Evolutionary conservation across 2,888 invertebrate species (phyloP).

Genomic region (Coecobrya sp.): DNA sequence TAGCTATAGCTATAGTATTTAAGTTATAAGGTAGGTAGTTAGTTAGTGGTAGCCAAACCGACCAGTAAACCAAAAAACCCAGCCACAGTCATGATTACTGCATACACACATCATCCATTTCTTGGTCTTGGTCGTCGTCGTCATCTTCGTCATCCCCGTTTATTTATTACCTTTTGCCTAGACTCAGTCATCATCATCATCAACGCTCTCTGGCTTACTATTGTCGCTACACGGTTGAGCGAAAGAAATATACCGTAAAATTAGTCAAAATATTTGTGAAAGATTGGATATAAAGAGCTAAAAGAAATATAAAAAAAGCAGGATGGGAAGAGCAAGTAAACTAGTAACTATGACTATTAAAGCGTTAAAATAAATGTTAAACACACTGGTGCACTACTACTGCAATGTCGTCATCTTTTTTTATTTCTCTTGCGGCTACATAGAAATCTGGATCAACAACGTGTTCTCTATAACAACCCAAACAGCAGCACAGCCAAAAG

Average conservation of each 20-base stretch:
- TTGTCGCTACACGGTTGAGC: neutral
- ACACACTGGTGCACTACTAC: neutral
- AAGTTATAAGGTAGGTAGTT: neutral
- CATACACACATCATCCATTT: neutral
- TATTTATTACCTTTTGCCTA: slow-evolving; percentile 1
- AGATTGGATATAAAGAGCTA: slow-evolving; percentile 14
- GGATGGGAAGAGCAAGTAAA: neutral
- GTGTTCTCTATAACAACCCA: slow-evolving; percentile 47
- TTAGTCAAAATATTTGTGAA: slow-evolving; percentile 62
- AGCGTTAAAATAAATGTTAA: slow-evolving; percentile 13
- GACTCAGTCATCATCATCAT: neutral
- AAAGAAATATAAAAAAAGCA: neutral
- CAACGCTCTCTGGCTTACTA: neutral
- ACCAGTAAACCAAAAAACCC: neutral
- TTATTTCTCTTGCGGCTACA: slow-evolving; percentile 67
- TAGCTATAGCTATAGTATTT: neutral
- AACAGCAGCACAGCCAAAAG: slow-evolving; percentile 34
- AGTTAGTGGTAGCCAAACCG: neutral
- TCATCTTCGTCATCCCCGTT: neutral
- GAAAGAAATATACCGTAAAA: slow-evolving; percentile 62
- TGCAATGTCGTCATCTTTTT: slow-evolving; percentile 59
- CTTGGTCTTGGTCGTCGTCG: neutral
- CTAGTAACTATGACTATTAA: neutral
- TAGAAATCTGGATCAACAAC: slow-evolving; percentile 69
- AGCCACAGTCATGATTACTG: neutral